Evolutionary conservation across 2,888 invertebrate genomes (phyloP).

Genomic region (Euplagia quadripunctaria): DNA sequence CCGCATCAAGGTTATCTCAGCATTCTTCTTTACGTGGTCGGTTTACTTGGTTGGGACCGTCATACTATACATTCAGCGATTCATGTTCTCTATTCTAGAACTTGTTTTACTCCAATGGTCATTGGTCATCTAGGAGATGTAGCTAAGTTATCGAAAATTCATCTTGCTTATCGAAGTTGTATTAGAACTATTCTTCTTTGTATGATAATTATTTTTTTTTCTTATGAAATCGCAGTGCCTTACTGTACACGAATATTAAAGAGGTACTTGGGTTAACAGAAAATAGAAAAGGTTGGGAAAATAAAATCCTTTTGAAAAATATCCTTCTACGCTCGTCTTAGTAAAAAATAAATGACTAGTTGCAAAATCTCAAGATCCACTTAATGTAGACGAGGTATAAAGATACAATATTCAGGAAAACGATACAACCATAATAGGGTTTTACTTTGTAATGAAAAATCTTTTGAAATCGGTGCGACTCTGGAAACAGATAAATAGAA

Average conservation of each 20-base stretch:
- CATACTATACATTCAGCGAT: too few relatives aligned
- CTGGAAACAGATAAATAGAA: slow-evolving; percentile 25
- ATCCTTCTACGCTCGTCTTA: background rate
- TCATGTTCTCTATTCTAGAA: background rate
- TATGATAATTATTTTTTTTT: background rate
- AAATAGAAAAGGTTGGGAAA: background rate
- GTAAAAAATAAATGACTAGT: background rate
- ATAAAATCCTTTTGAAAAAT: background rate
- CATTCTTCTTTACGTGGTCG: background rate
- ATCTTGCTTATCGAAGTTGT: background rate
- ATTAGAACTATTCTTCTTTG: background rate
- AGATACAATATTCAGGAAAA: slow-evolving; percentile 12
- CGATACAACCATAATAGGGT: slow-evolving; percentile 17
- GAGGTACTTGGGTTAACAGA: background rate
- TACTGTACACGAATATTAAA: background rate
- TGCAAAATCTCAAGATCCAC: background rate
- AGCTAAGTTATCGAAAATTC: too few relatives aligned
- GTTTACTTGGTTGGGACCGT: too few relatives aligned
- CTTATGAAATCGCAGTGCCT: background rate
- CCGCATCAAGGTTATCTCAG: background rate
- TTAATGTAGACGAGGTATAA: background rate
- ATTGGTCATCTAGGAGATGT: too few relatives aligned
- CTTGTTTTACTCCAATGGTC: background rate
- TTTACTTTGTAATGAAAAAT: slow-evolving; percentile 24
- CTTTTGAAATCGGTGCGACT: slow-evolving; percentile 21